phyloP scores from a whole-genome alignment of 2,888 invertebrate species.

The Imbricaverruca yamaguchii region DNA sequence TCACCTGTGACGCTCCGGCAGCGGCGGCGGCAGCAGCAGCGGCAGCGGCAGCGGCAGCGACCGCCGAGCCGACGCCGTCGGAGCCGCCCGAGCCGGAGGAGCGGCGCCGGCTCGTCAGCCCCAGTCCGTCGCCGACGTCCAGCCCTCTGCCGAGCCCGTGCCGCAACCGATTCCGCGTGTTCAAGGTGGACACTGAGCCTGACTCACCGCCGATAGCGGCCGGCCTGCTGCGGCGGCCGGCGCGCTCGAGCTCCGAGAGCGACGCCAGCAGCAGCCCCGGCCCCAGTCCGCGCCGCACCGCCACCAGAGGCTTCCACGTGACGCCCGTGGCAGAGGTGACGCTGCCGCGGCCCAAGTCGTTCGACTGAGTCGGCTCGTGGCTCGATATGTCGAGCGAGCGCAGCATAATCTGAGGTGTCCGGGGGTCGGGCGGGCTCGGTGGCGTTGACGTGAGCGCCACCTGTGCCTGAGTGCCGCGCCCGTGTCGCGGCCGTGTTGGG shows the following conservation, averaged over 20 bases:
- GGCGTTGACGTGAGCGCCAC: no score
- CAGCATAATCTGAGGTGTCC: no score
- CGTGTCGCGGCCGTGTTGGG: no score
- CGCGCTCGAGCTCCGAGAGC: not conserved
- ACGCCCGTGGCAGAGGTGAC: not conserved
- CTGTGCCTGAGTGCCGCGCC: no score
- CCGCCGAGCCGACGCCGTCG: slow-evolving; percentile 54
- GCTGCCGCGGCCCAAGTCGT: not conserved
- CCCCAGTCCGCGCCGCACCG: slow-evolving; percentile 34
- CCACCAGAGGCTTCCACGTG: slow-evolving; percentile 33
- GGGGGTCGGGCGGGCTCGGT: no score
- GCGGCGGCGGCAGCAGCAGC: slow-evolving; percentile 23
- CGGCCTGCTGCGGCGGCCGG: not conserved
- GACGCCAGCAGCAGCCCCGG: slow-evolving; percentile 28
- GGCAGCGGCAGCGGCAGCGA: slow-evolving; percentile 30
- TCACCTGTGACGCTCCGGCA: slow-evolving; percentile 57
- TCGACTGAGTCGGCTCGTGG: not conserved
- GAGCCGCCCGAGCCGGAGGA: slow-evolving; percentile 51
- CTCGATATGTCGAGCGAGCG: not conserved
- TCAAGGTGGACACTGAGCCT: slow-evolving; percentile 26
- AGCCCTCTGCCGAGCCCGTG: slow-evolving; percentile 34
- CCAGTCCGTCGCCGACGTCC: slow-evolving; percentile 50
- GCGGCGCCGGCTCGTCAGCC: slow-evolving; percentile 61
- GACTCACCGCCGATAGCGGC: not conserved
- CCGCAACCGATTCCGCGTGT: slow-evolving; percentile 34